Evolutionary conservation across 2,888 invertebrate genomes (phyloP), one percentile per base, ranked within the genome.

Genomic region (Drosophila meridiana): DNA sequence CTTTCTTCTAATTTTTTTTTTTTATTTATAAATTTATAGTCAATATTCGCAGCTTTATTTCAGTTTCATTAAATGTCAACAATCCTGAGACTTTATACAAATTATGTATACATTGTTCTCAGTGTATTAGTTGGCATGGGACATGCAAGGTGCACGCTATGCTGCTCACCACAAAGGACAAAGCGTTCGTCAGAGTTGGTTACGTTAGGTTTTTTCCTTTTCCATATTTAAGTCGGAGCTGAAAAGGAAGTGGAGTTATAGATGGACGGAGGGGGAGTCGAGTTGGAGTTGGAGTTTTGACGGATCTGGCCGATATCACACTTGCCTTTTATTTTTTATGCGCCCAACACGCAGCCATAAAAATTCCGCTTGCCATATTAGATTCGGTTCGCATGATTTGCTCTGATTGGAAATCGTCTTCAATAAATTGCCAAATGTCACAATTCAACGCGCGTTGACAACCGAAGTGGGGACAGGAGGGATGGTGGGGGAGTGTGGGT

Each of bases 391-490:
- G 89, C 85, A 87, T 82, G 90, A 88, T 85, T 87, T 84, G 89
- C 68, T 77, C 86, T 88, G 89, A 87, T 87, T 87, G 87, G 90
- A 86, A 87, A 76, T 73, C 89, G 82, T 81, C 89, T 80, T 76
- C 90, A 83, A 87, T 90, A 87, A 90, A 87, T 87, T 87, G 82
- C 82, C 82, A 90, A 87, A 90, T 90, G 87, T 87, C 87, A 90
- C 89, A 82, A 74, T 73, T 63, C 66, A 40, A 67, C 58, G 63
- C 67, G 48, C 57, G 77, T 73, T 87, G 81, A 76, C 79, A 83
- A 79, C 64, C 76, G 14, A 26, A 20, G 8, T 40, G 55, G n/a
- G 53, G 42, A 0, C n/a, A 20, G 8, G 28, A 40, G 30, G 53
- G 42, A 0, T 26, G 9, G 32, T 26, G 28, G 9, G 9, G 30